Evolutionary conservation across 2,797 vertebrate species (phyloP), one percentile per base, ranked within the genome.

Genomic region (Karalla daura): DNA sequence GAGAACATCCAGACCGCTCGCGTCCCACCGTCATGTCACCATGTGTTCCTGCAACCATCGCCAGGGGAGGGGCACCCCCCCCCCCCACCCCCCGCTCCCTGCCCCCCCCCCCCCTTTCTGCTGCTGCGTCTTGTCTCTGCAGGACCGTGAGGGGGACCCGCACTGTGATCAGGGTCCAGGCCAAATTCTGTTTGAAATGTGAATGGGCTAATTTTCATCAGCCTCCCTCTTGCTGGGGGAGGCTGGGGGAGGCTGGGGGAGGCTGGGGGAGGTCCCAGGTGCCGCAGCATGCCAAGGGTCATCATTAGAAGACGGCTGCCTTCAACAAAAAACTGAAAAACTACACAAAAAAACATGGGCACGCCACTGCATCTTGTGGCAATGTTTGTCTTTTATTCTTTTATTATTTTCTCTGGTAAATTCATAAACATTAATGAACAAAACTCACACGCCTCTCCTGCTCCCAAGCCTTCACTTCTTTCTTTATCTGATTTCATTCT

Each of bases 181-280:
- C 81, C 93, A 93, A 96, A 99, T 99, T 98, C 97, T 96, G 97
- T 99, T 99, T 99, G 98, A 99, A 98, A 98, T 98, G 96, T 96
- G 97, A 98, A 98, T 95, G 96, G 96, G 95, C 96, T 99, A 94
- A 98, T 99, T 98, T 98, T 98, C 95, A 96, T 97, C 95, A 94
- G 95, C 90, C 93, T 95, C 95, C 93, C 92, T 94, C 93, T 92
- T 70, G 85, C 90, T 93, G 35, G 93, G 94, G 94, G 93, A 87
- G 93, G 92, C n/a, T n/a, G n/a, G n/a, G n/a, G n/a, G n/a, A n/a
- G n/a, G n/a, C n/a, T n/a, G n/a, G n/a, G n/a, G n/a, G n/a, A n/a
- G n/a, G n/a, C n/a, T n/a, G n/a, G 93, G 94, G 94, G 93, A 87
- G 93, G 92, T 98, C 97, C 96, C 97, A 95, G 94, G 96, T 96